Base-by-base conservation (phyloP, 2,888 invertebrate genomes). In the Eucera pruinosa region DNA sequence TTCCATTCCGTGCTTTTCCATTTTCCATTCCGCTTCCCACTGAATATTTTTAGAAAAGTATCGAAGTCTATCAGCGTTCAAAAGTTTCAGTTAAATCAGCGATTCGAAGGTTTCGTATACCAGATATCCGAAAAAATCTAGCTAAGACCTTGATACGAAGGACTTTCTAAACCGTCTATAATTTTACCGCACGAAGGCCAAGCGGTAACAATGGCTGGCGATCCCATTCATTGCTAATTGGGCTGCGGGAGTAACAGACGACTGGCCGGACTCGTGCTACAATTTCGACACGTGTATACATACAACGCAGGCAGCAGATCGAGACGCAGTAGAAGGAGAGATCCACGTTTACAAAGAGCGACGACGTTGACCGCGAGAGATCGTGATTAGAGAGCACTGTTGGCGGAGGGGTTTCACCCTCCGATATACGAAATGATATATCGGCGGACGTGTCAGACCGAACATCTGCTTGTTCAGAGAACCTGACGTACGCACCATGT, bases 371-470 rank as follows among this genome's bases (percentile, higher is more conserved):
- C 18, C n/a, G 20, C 18, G 23, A 61, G 33, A 20, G 33, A 54
- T 41, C 60, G 23, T 30, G 71, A 77, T 76, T 55, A 66, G 61
- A 62, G 58, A n/a, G n/a, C 9, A 23, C 0, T 7, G 27, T 13
- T 13, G 9, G 5, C 0, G 15, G 3, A 30, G 36, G 45, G 54
- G 61, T 43, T 58, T 20, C 54, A 13, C 50, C 20, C 62, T 60
- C n/a, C 52, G 58, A 71, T 68, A 43, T 70, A 43, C 54, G 67
- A 77, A 68, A 73, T 73, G 81, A 83, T 75, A 72, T 76, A 83
- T 81, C 72, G 76, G 43, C 25, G 41, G 55, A 61, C 39, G 52
- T 47, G 64, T 27, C 57, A 20, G 30, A 50, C 48, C n/a, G 52
- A 67, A 55, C 72, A 55, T 67, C 41, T 62, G 68, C 68, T n/a